Evolutionary conservation across 1,140 invertebrate genomes (phyloP).

Genomic region (Gonioctena quinquepunctata): DNA sequence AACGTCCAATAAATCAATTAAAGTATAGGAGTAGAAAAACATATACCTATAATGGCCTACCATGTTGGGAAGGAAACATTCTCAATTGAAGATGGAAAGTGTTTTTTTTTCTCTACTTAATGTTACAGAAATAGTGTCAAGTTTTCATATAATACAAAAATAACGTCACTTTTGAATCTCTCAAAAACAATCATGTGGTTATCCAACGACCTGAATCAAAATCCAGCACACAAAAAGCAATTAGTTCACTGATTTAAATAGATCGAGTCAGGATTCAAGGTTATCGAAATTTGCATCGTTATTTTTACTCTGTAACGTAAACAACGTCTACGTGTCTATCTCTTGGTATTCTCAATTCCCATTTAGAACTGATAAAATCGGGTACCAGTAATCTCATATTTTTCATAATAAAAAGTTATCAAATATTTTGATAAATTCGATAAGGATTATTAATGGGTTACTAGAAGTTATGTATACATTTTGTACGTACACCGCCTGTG

Average conservation of each 20-base stretch:
- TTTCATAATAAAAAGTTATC: background rate
- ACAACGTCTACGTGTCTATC: background rate
- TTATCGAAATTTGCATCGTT: background rate
- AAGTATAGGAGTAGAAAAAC: no score
- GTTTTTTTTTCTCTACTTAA: background rate
- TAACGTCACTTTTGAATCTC: no score
- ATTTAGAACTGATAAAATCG: background rate
- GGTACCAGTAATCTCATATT: background rate
- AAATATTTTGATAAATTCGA: background rate
- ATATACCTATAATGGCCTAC: no score
- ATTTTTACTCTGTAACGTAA: background rate
- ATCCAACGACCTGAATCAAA: background rate
- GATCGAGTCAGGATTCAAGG: background rate
- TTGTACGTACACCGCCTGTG: no score
- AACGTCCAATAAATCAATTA: no score
- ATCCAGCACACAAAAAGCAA: background rate
- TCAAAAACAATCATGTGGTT: no score
- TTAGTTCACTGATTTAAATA: background rate
- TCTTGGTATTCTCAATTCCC: background rate
- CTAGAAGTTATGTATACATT: background rate
- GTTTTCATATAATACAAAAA: background rate
- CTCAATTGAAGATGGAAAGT: no score
- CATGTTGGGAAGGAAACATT: no score
- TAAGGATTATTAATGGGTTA: background rate
- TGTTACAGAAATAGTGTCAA: background rate